Evolutionary conservation across 2,888 invertebrate genomes (phyloP).

Genomic region (Oscheius myriophilus): DNA sequence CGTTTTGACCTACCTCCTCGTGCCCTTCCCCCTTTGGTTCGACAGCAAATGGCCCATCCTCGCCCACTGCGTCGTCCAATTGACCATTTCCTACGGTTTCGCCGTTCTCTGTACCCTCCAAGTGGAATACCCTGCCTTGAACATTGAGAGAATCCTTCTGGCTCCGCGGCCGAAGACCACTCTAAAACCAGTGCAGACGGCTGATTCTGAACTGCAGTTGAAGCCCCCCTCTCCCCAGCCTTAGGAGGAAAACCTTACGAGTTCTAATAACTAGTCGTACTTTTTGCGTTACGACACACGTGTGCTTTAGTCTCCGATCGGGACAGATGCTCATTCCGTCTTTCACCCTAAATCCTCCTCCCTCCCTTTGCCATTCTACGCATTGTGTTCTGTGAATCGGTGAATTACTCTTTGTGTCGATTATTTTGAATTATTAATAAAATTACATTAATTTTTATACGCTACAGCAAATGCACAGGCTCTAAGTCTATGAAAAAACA

Average conservation of each 20-base stretch:
- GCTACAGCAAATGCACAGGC: no score
- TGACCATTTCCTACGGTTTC: conserved; percentile 60
- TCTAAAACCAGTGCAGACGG: conserved; percentile 59
- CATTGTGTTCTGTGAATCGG: no score
- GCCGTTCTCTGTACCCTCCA: conserved; percentile 64
- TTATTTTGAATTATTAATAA: no score
- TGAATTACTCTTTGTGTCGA: no score
- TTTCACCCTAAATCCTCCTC: conserved; percentile 11
- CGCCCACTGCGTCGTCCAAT: conserved; percentile 64
- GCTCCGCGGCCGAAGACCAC: conserved; percentile 45
- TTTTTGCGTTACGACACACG: neutral
- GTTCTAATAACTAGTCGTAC: conserved; percentile 25
- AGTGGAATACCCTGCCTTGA: conserved; percentile 68
- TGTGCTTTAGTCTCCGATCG: conserved; percentile 8
- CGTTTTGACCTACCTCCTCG: conserved; percentile 68
- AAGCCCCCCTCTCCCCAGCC: conserved; percentile 36
- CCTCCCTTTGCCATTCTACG: no score
- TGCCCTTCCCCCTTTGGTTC: conserved; percentile 66
- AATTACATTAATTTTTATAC: no score
- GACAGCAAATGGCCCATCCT: conserved; percentile 60
- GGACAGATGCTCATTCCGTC: conserved; percentile 28
- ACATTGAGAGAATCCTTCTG: conserved; percentile 66
- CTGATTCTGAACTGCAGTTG: conserved; percentile 65
- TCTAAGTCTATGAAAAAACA: no score
- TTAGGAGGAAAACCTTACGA: conserved; percentile 7